These are phyloP conservation scores for Sebastes paucispinis DNA, from an alignment of 2,797 vertebrate genomes.

Conservation along the genomic window DNA sequence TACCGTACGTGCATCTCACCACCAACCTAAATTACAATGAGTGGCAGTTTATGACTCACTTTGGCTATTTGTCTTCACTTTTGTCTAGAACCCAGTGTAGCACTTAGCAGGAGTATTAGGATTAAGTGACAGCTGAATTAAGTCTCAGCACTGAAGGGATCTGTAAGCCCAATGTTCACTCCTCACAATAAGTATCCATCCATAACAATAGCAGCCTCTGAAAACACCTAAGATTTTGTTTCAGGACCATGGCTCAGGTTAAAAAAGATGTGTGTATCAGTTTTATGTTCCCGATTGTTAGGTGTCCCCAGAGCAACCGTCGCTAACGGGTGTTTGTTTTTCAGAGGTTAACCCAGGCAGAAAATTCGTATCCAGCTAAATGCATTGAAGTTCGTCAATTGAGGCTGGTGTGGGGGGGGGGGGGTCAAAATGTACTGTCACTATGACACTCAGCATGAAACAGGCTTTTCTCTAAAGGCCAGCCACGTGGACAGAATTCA, in stretches of 20 bases:
- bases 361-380: constrained; percentile 55
- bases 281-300: constrained; percentile 39
- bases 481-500: neutral
- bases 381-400: constrained; percentile 30
- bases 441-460: constrained; percentile 13
- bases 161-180: neutral
- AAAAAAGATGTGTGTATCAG: neutral
- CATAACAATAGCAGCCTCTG: neutral
- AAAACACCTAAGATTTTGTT: neutral
- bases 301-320: constrained; percentile 44
- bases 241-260: neutral
- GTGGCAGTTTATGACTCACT: constrained; percentile 43
- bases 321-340: constrained; percentile 52
- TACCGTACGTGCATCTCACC: constrained; percentile 15
- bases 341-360: constrained; percentile 53
- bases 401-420: neutral
- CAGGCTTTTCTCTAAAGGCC: neutral
- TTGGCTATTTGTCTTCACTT: neutral
- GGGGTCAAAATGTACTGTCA: constrained; percentile 19
- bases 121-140: neutral
- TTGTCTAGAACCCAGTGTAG: neutral
- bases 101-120: neutral
- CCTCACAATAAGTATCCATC: neutral
- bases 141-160: neutral
- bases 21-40: constrained; percentile 29